Evolutionary conservation across 2,113 vertebrate genomes (phyloP), one percentile per base, ranked within the genome.

Genomic region (Tetrax tetrax): DNA sequence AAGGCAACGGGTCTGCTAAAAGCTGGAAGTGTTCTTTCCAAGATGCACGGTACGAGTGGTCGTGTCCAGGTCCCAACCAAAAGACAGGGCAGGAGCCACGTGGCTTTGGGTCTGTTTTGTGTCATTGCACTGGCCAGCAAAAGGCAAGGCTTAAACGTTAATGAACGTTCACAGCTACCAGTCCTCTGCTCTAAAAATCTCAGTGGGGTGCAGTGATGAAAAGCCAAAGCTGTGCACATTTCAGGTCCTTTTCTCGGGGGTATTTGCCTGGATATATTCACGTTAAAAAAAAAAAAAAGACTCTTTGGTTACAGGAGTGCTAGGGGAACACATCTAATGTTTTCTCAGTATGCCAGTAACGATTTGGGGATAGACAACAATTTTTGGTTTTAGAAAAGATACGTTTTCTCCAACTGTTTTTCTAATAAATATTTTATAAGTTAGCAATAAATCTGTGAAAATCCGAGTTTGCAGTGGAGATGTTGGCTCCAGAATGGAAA

Each of bases 41-140:
- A 41, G 77, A n/a, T 0, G 1, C 33, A 3, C 2, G 0, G 8
- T 41, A 2, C 13, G 22, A 68, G n/a, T 21, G 48, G 31, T 28
- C 0, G 0, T 57, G 65, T 37, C 47, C 64, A 13, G 9, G 22
- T 43, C 31, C 76, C 72, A 60, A 7, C 20, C n/a, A 48, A n/a
- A 89, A 78, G 59, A 35, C 35, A 7, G 5, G 43, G 50, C 24
- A 47, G 88, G 50, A 80, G 66, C 71, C 63, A 8, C 1, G 0
- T 47, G 64, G 33, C 72, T 53, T 48, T 56, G 56, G 12, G 35
- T 78, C 68, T 82, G 31, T 21, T 56, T 35, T 41, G 4, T 77
- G 2, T 59, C 47, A 4, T 19, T 71, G 76, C 51, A 7, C 12
- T 75, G 47, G 18, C 12, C 72, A 38, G 54, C 28, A 33, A 8